These are phyloP conservation scores for Drosophila mauritiana DNA, from an alignment of 1,140 invertebrate species.

Conservation along the genomic window DNA sequence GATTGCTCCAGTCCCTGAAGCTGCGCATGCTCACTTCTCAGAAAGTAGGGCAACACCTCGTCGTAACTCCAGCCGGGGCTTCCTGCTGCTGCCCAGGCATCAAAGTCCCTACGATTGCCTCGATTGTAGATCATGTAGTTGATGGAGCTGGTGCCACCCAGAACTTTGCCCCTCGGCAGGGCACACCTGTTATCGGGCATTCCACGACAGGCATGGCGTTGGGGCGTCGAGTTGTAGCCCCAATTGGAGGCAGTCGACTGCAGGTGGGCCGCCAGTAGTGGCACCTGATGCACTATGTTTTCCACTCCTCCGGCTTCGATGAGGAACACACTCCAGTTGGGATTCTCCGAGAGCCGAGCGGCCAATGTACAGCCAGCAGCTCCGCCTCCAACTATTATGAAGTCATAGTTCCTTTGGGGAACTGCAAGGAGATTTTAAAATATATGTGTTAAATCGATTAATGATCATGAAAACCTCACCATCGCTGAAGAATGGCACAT, in stretches of 20 bases:
- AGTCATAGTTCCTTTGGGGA: slow-evolving; percentile 88
- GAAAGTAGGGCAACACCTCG: slow-evolving; percentile 89
- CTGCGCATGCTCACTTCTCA: slow-evolving; percentile 87
- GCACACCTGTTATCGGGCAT: slow-evolving; percentile 86
- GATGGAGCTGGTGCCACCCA: slow-evolving; percentile 91
- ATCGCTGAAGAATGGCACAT: slow-evolving; percentile 63
- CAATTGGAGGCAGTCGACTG: slow-evolving; percentile 88
- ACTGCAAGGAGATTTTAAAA: slow-evolving; percentile 21
- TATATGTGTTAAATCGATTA: not conserved
- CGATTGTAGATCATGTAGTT: slow-evolving; percentile 96
- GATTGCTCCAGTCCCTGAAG: slow-evolving; percentile 85
- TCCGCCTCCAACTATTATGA: slow-evolving; percentile 95
- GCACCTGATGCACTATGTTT: slow-evolving; percentile 88
- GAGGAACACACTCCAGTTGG: slow-evolving; percentile 86
- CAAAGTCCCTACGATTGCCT: slow-evolving; percentile 91
- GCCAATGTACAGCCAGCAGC: slow-evolving; percentile 93
- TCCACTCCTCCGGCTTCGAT: slow-evolving; percentile 90
- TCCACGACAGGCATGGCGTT: slow-evolving; percentile 86
- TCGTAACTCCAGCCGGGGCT: slow-evolving; percentile 90
- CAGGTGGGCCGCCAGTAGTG: slow-evolving; percentile 87
- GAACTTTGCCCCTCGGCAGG: slow-evolving; percentile 87
- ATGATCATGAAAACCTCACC: slow-evolving; percentile 30
- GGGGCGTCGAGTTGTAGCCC: slow-evolving; percentile 88
- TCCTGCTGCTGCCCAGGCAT: slow-evolving; percentile 89
- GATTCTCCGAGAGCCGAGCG: slow-evolving; percentile 87